phyloP scores from a whole-genome alignment of 2,797 vertebrate species.

The Phaenicophaeus curvirostris region DNA sequence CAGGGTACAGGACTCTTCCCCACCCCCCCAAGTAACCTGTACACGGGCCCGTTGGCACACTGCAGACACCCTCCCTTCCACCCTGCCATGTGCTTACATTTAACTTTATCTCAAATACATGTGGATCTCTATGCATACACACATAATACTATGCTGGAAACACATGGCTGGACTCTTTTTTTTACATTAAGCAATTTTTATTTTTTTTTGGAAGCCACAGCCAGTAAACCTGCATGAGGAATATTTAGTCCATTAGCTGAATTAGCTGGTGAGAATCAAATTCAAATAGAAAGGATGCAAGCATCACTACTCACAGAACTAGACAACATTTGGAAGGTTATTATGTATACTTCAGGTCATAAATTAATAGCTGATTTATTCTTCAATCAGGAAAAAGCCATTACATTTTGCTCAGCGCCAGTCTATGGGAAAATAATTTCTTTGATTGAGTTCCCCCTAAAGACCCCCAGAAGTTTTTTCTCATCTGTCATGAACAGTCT shows the following conservation, averaged over 20 bases:
- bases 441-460: constrained; percentile 85
- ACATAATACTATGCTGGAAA: neutral
- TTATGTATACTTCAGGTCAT: constrained; percentile 48
- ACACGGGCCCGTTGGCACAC: neutral
- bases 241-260: neutral
- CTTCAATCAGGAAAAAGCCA: constrained; percentile 73
- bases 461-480: constrained; percentile 82
- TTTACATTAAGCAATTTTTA: neutral
- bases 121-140: neutral
- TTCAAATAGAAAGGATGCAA: neutral
- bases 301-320: neutral
- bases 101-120: constrained; percentile 7
- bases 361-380: constrained; percentile 80
- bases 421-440: constrained; percentile 82
- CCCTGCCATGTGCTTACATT: neutral
- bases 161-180: neutral
- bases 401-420: constrained; percentile 72
- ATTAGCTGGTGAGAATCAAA: neutral
- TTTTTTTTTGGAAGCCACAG: neutral
- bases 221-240: neutral
- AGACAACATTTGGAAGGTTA: constrained; percentile 28
- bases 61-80: neutral
- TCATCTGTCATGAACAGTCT: constrained; percentile 74
- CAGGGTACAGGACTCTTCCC: neutral
- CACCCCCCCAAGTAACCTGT: neutral